phyloP scores from a whole-genome alignment of 2,888 invertebrate genomes.

The Pristionchus exspectatus region DNA sequence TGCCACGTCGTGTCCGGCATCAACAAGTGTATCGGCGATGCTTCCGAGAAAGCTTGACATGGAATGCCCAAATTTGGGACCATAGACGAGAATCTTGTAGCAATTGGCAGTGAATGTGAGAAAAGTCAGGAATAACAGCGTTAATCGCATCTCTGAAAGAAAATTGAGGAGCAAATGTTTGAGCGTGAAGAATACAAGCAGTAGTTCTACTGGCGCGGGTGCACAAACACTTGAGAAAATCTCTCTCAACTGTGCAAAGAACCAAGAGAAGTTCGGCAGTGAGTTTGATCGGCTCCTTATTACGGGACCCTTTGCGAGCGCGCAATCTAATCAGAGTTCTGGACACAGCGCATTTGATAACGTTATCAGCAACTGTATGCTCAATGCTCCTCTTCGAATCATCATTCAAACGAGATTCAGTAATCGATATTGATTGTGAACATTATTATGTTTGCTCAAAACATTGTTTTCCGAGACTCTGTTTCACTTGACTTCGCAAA shows the following conservation, averaged over 20 bases:
- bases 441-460: too few relatives aligned
- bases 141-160: background rate
- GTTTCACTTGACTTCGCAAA: too few relatives aligned
- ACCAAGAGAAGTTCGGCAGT: background rate
- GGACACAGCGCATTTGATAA: background rate
- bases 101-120: background rate
- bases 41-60: background rate
- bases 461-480: too few relatives aligned
- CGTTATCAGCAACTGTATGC: background rate
- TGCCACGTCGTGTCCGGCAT: conserved; percentile 3
- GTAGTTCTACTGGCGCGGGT: background rate
- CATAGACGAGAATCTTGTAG: conserved; percentile 38
- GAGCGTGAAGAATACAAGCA: background rate
- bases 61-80: background rate
- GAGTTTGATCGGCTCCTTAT: background rate
- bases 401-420: background rate
- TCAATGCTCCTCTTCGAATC: background rate
- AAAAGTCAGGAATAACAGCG: background rate
- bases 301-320: background rate
- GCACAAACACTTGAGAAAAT: conserved; percentile 1
- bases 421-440: background rate
- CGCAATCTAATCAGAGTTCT: conserved; percentile 21
- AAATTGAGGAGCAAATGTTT: background rate
- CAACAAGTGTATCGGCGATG: background rate
- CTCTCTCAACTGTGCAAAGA: background rate